These are phyloP conservation scores for Rambutsinella grinnellia DNA, from an alignment of 2,888 invertebrate genomes.

Conservation along the genomic window DNA sequence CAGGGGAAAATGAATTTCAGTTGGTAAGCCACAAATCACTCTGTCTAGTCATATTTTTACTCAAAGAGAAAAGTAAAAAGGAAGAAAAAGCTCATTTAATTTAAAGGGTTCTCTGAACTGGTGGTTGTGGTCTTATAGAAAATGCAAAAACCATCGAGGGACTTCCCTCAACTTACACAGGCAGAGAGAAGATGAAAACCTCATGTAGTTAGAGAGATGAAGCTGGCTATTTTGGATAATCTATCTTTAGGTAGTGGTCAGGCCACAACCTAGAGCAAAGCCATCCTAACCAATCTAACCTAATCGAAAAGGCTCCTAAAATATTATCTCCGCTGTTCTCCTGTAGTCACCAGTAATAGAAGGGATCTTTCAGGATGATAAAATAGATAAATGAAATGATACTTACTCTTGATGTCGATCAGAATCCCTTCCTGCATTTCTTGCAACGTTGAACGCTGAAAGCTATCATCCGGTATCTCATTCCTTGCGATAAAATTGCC, in stretches of 20 bases:
- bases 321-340: not conserved
- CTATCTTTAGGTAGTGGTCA: too few species aligned
- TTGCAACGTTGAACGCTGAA: constrained; percentile 68
- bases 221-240: too few species aligned
- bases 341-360: not conserved
- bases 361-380: constrained; percentile 4
- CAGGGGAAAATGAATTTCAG: constrained; percentile 8
- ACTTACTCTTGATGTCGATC: constrained; percentile 69
- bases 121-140: too few species aligned
- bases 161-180: too few species aligned
- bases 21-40: constrained; percentile 32
- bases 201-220: too few species aligned
- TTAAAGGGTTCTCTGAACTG: too few species aligned
- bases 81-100: too few species aligned
- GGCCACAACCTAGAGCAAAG: too few species aligned
- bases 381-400: constrained; percentile 5
- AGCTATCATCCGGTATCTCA: constrained; percentile 69
- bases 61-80: too few species aligned
- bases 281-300: too few species aligned
- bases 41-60: constrained; percentile 30
- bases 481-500: constrained; percentile 68
- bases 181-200: too few species aligned
- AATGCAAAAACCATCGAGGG: too few species aligned
- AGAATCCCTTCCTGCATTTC: constrained; percentile 69
- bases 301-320: not conserved